Evolutionary conservation across 23 tunicate genomes (phyloP).

Genomic region (Halocynthia aurantium): DNA sequence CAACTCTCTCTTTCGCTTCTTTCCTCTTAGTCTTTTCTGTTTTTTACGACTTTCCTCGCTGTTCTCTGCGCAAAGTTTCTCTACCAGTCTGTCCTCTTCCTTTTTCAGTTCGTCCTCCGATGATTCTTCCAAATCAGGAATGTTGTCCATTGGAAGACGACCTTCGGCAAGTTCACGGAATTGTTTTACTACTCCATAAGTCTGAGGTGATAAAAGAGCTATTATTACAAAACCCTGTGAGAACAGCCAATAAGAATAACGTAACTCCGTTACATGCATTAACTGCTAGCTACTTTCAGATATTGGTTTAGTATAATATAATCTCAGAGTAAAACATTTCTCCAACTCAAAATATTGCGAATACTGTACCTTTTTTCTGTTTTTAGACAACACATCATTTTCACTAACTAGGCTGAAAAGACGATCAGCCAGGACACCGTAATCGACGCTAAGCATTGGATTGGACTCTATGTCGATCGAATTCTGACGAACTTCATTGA

Average conservation of each 20-base stretch:
- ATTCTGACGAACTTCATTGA: neutral
- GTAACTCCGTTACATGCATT: neutral
- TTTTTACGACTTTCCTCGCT: slow-evolving; percentile 17
- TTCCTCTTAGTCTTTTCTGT: slow-evolving; percentile 14
- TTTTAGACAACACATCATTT: slow-evolving; percentile 17
- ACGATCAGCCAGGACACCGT: slow-evolving; percentile 37
- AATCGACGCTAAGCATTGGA: slow-evolving; percentile 30
- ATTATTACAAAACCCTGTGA: neutral
- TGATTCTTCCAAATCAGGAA: slow-evolving; percentile 44
- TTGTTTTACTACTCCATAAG: slow-evolving; percentile 26
- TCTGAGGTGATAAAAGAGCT: slow-evolving; percentile 8
- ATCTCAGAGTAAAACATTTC: too few relatives aligned
- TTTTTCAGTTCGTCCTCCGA: slow-evolving; percentile 25
- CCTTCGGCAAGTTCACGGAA: slow-evolving; percentile 58
- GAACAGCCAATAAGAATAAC: neutral
- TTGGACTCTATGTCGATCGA: slow-evolving; percentile 8
- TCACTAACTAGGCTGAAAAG: slow-evolving; percentile 27
- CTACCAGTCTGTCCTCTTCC: slow-evolving; percentile 19
- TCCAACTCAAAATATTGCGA: neutral
- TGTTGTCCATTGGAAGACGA: slow-evolving; percentile 43
- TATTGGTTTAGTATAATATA: neutral
- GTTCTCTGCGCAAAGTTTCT: slow-evolving; percentile 9
- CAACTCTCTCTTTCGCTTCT: neutral
- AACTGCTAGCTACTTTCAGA: neutral
- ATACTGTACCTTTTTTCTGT: slow-evolving; percentile 40